phyloP scores from a whole-genome alignment of 2,888 invertebrate genomes.

The Gastracanthus pulcherrimus region DNA sequence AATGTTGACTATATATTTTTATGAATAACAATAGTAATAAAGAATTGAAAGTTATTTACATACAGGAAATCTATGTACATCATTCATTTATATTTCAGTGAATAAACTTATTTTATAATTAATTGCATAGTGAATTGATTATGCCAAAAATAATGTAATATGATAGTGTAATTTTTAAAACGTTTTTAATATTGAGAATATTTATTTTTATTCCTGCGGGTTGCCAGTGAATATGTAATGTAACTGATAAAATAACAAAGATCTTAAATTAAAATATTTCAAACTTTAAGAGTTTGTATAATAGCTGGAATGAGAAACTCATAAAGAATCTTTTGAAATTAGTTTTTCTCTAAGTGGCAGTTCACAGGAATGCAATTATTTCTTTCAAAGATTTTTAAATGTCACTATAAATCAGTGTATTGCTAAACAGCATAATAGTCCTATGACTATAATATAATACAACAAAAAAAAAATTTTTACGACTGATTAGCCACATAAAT shows the following conservation, averaged over 20 bases:
- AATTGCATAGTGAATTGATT: background rate
- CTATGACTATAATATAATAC: constrained; percentile 1
- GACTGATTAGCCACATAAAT: constrained; percentile 74
- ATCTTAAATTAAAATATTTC: constrained; percentile 13
- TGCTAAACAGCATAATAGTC: constrained; percentile 29
- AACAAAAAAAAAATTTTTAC: constrained; percentile 61
- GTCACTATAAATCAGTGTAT: constrained; percentile 31
- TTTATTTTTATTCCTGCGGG: constrained; percentile 28
- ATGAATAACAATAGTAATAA: constrained; percentile 14
- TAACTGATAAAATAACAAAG: background rate
- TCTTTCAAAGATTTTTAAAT: constrained; percentile 24
- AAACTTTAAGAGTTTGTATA: constrained; percentile 13
- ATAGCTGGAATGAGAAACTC: constrained; percentile 34
- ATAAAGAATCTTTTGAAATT: constrained; percentile 8
- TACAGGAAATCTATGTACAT: constrained; percentile 38
- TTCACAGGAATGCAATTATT: constrained; percentile 52
- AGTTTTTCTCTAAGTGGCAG: constrained; percentile 35
- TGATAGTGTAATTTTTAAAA: background rate
- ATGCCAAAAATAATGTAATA: background rate
- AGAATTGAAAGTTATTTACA: constrained; percentile 38
- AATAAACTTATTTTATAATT: background rate
- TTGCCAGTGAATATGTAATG: background rate
- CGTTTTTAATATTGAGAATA: background rate
- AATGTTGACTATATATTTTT: constrained; percentile 21
- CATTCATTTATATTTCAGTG: background rate